Evolutionary conservation across 2,888 invertebrate species (phyloP).

Genomic region (Strigamia maritima): DNA sequence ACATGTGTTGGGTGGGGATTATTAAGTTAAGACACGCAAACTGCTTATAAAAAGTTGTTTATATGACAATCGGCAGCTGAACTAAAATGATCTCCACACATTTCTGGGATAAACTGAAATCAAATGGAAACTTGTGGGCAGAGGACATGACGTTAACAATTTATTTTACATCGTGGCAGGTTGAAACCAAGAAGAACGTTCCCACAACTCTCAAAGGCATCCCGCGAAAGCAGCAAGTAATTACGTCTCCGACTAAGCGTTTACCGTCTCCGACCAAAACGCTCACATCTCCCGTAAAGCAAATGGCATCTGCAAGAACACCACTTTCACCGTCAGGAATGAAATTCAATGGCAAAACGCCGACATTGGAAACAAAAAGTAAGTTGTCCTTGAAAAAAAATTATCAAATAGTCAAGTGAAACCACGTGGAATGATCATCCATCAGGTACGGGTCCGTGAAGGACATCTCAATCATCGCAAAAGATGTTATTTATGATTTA

Average conservation of each 20-base stretch:
- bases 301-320: constrained; percentile 18
- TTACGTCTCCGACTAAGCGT: constrained; percentile 17
- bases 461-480: background rate
- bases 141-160: constrained; percentile 22
- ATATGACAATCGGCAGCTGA: background rate
- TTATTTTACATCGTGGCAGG: constrained; percentile 33
- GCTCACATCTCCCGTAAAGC: constrained; percentile 33
- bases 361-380: background rate
- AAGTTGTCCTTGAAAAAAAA: background rate
- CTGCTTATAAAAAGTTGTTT: background rate
- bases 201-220: constrained; percentile 26
- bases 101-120: constrained; percentile 2
- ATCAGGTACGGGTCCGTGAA: background rate
- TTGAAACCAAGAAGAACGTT: constrained; percentile 34
- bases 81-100: background rate
- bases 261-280: constrained; percentile 31
- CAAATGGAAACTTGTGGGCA: background rate
- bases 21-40: constrained; percentile 22
- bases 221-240: constrained; percentile 30
- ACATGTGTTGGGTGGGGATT: background rate
- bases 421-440: background rate
- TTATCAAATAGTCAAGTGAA: background rate
- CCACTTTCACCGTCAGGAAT: background rate
- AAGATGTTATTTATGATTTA: background rate
- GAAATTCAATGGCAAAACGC: background rate